Percentiles rank a stretch among this genome's conserved stretches.
phyloP scores from a whole-genome alignment of 1,140 invertebrate species.

The Aphaenogaster floridana region DNA sequence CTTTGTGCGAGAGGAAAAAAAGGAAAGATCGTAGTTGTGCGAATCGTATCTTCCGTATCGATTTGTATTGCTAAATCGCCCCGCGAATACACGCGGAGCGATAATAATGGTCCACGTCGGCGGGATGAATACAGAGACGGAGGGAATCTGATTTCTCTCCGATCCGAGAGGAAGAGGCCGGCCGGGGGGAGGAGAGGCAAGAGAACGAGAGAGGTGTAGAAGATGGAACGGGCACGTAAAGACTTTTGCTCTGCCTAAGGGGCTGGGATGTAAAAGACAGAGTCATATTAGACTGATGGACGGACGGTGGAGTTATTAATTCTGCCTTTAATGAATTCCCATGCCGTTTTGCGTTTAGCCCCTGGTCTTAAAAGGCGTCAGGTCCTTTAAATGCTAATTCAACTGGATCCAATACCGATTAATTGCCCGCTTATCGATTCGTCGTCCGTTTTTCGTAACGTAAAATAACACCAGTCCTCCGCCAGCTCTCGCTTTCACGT shows the following conservation, averaged over 20 bases:
- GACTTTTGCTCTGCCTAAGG: constrained; percentile 45
- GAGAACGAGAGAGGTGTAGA: background rate
- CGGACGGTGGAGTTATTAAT: constrained; percentile 65
- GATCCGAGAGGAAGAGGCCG: constrained; percentile 13
- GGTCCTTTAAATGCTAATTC: constrained; percentile 74
- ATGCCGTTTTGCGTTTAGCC: constrained; percentile 59
- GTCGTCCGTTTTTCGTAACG: constrained; percentile 29
- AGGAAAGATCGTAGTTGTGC: background rate
- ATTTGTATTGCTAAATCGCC: constrained; percentile 49
- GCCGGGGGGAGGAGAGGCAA: background rate
- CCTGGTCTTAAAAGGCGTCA: constrained; percentile 57
- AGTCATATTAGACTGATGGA: constrained; percentile 62
- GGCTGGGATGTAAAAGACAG: constrained; percentile 51
- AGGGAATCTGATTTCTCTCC: constrained; percentile 50
- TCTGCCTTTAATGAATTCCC: constrained; percentile 69
- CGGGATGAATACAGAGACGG: constrained; percentile 12
- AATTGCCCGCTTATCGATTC: constrained; percentile 52
- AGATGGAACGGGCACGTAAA: constrained; percentile 44
- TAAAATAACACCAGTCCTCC: background rate
- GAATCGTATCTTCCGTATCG: constrained; percentile 23
- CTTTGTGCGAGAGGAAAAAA: background rate
- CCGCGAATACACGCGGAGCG: constrained; percentile 22
- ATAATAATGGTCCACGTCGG: constrained; percentile 56
- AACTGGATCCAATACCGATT: constrained; percentile 63
- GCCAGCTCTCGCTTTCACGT: constrained; percentile 13